Base-by-base conservation (phyloP, 2,888 invertebrate species). In the Eumacrocentrus americanus region DNA sequence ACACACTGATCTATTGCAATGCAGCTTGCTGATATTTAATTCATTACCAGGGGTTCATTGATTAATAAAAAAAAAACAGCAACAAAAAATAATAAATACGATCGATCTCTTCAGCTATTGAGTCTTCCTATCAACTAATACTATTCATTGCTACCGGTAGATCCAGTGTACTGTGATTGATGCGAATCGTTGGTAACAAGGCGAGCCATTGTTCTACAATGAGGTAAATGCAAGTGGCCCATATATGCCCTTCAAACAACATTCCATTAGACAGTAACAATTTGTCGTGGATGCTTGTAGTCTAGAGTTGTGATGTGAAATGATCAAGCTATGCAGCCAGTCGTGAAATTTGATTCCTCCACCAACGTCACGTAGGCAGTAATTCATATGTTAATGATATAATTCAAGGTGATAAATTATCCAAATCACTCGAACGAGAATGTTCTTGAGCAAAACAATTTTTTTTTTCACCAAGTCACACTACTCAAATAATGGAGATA, bases 321-420 rank as follows among this genome's bases (percentile, higher is more conserved):
- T 29, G 47, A 25, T 25, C 12, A 3, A 47, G 20, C n/a, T 38
- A 47, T 50, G 47, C 56, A 53, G 42, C 38, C 22, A 56, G 37
- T 22, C 37, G 56, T 47, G 35, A 56, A 47, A 56, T 47, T 53
- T 40, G 40, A 23, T 23, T 53, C 9, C 37, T 51, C 22, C 22
- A 37, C 18, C n/a, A 34, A 16, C 16, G 18, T 35, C 7, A 6
- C n/a, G 11, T 38, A 5, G 5, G 3, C 3, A 22, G 16, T 34
- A 44, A 44, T 44, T 29, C 3, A 42, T 44, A 44, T 54, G 42
- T 29, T 35, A 34, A 44, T 44, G 18, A 44, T 34, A n/a, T n/a
- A 42, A 59, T 40, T 57, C 40, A 57, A 40, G 38, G 40, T 48
- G 14, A 48, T 57, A 25, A 57, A 57, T 48, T 50, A 57, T 57